Evolutionary conservation across 2,888 invertebrate genomes (phyloP).

Genomic region (Cataglyphis livida): DNA sequence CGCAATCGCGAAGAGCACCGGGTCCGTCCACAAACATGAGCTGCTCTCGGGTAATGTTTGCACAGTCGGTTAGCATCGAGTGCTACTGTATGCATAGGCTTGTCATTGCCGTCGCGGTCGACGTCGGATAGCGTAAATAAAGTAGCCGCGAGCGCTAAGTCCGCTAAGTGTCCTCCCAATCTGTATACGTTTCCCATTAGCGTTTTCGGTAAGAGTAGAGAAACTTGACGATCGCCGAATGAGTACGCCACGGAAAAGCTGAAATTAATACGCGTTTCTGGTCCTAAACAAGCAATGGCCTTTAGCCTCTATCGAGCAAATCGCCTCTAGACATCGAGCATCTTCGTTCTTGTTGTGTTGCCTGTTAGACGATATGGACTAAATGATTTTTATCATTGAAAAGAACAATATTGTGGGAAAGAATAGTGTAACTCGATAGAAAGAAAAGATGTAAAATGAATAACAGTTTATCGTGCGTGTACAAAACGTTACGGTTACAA

Average conservation of each 20-base stretch:
- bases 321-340: slow-evolving; percentile 23
- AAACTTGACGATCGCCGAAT: slow-evolving; percentile 17
- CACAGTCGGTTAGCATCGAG: slow-evolving; percentile 76
- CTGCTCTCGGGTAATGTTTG: slow-evolving; percentile 71
- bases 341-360: background rate
- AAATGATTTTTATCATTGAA: slow-evolving; percentile 22
- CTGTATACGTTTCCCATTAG: slow-evolving; percentile 78
- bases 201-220: slow-evolving; percentile 63
- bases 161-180: slow-evolving; percentile 80
- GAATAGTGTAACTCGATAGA: background rate
- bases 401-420: background rate
- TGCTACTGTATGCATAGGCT: slow-evolving; percentile 77
- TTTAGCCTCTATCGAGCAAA: slow-evolving; percentile 15
- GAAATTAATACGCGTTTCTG: slow-evolving; percentile 43
- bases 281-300: slow-evolving; percentile 73
- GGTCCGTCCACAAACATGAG: slow-evolving; percentile 69
- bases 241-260: slow-evolving; percentile 23
- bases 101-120: slow-evolving; percentile 61
- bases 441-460: background rate
- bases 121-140: slow-evolving; percentile 77
- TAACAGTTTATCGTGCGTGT: background rate
- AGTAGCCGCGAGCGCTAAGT: slow-evolving; percentile 79
- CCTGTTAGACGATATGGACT: slow-evolving; percentile 3
- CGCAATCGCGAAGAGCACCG: slow-evolving; percentile 61
- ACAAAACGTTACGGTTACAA: background rate